phyloP scores from a whole-genome alignment of 2,797 vertebrate genomes.

The Acanthis flammea region DNA sequence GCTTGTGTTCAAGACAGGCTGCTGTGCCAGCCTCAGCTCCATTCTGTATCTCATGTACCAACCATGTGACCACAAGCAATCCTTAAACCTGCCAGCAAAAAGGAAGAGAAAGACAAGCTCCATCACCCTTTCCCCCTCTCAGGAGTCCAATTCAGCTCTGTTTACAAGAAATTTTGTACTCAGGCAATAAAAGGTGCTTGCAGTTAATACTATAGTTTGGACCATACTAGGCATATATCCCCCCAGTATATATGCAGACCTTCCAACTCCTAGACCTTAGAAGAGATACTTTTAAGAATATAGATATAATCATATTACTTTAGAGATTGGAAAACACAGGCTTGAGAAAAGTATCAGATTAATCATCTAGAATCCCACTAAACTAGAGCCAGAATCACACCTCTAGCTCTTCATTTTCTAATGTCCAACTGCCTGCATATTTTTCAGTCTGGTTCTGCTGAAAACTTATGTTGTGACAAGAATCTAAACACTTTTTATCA shows the following conservation, averaged over 20 bases:
- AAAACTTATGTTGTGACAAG: constrained; percentile 3
- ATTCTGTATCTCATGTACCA: background rate
- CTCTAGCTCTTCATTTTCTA: background rate
- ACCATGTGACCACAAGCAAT: background rate
- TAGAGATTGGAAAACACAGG: background rate
- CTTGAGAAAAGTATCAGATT: background rate
- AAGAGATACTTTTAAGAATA: background rate
- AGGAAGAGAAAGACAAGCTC: background rate
- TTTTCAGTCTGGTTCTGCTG: background rate
- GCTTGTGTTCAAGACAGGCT: background rate
- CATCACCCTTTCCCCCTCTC: background rate
- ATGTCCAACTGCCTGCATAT: background rate
- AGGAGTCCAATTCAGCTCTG: background rate
- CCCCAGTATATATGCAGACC: background rate
- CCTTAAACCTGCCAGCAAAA: background rate
- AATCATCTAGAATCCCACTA: background rate
- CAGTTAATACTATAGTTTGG: background rate
- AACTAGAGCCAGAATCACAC: background rate
- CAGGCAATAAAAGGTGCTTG: background rate
- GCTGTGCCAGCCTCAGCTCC: background rate
- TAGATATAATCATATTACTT: background rate
- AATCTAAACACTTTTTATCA: background rate
- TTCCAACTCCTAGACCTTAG: background rate
- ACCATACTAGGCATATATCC: background rate
- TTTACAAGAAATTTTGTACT: background rate